A percentile compares a stretch with the other conserved stretches of the same genome.
Conservation (phyloP, 2,888 invertebrate genomes). For the Lasioglossum lativentre region DNA sequence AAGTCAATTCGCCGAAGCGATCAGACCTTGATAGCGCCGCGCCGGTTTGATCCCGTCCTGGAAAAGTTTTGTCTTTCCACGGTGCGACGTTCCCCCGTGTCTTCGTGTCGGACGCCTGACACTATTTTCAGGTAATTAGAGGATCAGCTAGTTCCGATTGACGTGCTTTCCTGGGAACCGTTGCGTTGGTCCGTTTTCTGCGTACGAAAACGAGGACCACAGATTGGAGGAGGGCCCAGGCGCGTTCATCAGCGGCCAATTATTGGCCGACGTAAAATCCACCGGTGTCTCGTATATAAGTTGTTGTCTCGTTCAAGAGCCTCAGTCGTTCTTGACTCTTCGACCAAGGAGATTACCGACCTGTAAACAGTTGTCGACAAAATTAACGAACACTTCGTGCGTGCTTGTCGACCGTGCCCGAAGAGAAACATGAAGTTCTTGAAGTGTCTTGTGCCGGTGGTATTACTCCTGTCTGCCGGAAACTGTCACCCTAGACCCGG, state of each 20-base stretch:
- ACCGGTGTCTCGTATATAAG: constrained; percentile 79
- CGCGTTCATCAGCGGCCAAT: constrained; percentile 62
- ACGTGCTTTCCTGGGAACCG: neutral
- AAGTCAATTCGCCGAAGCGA: constrained; percentile 74
- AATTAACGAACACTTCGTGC: constrained; percentile 24
- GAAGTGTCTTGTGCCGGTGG: constrained; percentile 76
- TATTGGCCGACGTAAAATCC: constrained; percentile 72
- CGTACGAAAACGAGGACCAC: neutral
- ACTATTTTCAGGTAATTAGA: neutral
- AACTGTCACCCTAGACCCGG: constrained; percentile 74
- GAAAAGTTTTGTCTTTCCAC: constrained; percentile 56
- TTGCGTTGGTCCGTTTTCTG: no score
- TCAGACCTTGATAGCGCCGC: constrained; percentile 76
- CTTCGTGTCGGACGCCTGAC: neutral
- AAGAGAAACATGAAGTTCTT: constrained; percentile 69
- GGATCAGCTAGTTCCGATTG: neutral
- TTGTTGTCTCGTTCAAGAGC: constrained; percentile 75
- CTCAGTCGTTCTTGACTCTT: constrained; percentile 79
- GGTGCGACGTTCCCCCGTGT: neutral
- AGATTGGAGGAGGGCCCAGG: neutral
- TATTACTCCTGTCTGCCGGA: constrained; percentile 73
- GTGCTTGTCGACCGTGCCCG: constrained; percentile 27
- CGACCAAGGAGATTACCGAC: constrained; percentile 60
- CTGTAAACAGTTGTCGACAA: neutral
- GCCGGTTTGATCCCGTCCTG: constrained; percentile 28